These are phyloP conservation scores for Branchellion lobata DNA, from an alignment of 2,888 invertebrate species.

Conservation along the genomic window DNA sequence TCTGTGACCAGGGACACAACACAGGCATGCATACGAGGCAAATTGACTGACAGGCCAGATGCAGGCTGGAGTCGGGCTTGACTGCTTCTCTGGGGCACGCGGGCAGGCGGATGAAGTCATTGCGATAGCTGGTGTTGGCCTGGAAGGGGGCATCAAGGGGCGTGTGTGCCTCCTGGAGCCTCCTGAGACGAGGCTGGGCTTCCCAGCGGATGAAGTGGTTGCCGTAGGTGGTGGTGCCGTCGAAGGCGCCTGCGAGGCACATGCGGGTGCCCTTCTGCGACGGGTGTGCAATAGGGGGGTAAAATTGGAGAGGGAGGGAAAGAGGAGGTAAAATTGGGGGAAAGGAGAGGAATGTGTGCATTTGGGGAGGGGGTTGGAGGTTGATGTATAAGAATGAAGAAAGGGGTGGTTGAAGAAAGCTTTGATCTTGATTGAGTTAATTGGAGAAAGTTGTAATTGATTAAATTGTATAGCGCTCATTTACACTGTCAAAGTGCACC, in stretches of 20 bases:
- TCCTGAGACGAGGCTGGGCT: not conserved
- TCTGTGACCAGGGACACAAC: too few relatives aligned
- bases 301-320: not conserved
- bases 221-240: conserved; percentile 32
- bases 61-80: conserved; percentile 56
- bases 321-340: not conserved
- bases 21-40: too few relatives aligned
- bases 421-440: too few relatives aligned
- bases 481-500: too few relatives aligned
- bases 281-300: too few relatives aligned
- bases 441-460: too few relatives aligned
- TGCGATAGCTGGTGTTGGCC: conserved; percentile 31
- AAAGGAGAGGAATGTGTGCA: not conserved
- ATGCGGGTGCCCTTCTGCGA: conserved; percentile 7
- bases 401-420: too few relatives aligned
- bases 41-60: too few relatives aligned
- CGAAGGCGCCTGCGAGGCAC: conserved; percentile 27
- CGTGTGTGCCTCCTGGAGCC: not conserved
- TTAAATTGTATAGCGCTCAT: too few relatives aligned
- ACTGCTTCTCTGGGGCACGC: conserved; percentile 54
- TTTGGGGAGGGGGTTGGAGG: not conserved
- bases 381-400: not conserved
- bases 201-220: conserved; percentile 25
- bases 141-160: conserved; percentile 19
- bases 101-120: conserved; percentile 32